Evolutionary conservation across 2,888 invertebrate species (phyloP), one percentile per base, ranked within the genome.

Genomic region (Spodoptera littoralis): DNA sequence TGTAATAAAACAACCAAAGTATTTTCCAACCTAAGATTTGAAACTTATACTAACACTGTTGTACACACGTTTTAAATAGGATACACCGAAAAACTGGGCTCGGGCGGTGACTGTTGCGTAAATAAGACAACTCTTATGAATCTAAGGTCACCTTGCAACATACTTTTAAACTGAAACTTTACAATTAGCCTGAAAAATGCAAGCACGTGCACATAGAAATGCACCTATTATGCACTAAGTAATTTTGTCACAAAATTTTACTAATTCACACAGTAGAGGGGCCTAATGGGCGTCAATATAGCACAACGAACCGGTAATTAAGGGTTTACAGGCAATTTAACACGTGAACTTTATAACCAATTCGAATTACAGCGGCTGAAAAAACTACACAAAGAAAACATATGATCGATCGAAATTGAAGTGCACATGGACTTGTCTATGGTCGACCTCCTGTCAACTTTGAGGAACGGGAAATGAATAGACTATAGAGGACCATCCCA

Each of bases 321-420:
- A 67, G 52, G 72, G 61, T 77, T 78, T 81, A 73, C 36, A 72
- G 64, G 51, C 65, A 64, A 64, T 83, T 70, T 72, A 82, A 80
- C 83, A 84, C 81, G 84, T 84, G 85, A 89, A 89, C 83, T 86
- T 85, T 84, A 83, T 89, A 92, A 89, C 90, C 87, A 92, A 91
- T 93, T 93, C 91, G 92, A 93, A 92, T 91, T 90, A 91, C 92
- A 93, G 92, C 91, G 90, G 92, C 93, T 93, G 92, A 93, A 92
- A 93, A 92, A 93, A 90, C 91, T 92, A 93, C 92, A 94, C 94
- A 94, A 94, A 94, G 94, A 94, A 94, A 94, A 94, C 94, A 94
- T 94, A 94, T 94, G 94, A 94, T 94, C 94, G 94, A 94, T 94
- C 90, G 93, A 90, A 90, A 87, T 88, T 91, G 89, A 92, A 92